Evolutionary conservation across 2,888 invertebrate species (phyloP).

Genomic region (Bugulina stolonifera): DNA sequence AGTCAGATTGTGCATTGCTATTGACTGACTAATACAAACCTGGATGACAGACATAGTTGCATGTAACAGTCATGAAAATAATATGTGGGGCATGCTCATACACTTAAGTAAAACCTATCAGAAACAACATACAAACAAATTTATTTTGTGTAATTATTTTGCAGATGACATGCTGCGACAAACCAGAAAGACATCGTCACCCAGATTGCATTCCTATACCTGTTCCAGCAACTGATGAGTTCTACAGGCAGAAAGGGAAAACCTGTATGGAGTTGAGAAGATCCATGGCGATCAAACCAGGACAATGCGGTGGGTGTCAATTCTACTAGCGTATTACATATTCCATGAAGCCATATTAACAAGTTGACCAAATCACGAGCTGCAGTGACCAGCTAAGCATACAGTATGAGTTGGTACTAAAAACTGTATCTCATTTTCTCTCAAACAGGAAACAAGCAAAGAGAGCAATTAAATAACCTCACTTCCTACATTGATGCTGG

Average conservation of each 20-base stretch:
- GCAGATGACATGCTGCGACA: constrained; percentile 12
- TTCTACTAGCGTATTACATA: not conserved
- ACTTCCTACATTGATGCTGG: constrained; percentile 80
- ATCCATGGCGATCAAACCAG: constrained; percentile 16
- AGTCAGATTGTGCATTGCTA: too few species aligned
- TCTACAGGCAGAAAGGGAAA: not conserved
- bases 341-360: not conserved
- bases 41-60: too few species aligned
- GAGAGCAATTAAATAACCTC: constrained; percentile 75
- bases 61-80: too few species aligned
- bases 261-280: constrained; percentile 15
- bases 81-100: too few species aligned
- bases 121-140: too few species aligned
- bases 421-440: too few species aligned
- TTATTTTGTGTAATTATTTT: too few species aligned
- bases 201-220: constrained; percentile 1
- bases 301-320: constrained; percentile 6
- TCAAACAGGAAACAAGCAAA: constrained; percentile 31
- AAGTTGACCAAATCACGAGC: too few species aligned
- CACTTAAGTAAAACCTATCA: too few species aligned
- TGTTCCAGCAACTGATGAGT: not conserved
- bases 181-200: not conserved
- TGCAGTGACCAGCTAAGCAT: too few species aligned
- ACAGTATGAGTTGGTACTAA: too few species aligned
- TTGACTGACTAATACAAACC: too few species aligned